Evolutionary conservation across 2,888 invertebrate genomes (phyloP), one percentile per base, ranked within the genome.

Genomic region (Acrobasis consociella): DNA sequence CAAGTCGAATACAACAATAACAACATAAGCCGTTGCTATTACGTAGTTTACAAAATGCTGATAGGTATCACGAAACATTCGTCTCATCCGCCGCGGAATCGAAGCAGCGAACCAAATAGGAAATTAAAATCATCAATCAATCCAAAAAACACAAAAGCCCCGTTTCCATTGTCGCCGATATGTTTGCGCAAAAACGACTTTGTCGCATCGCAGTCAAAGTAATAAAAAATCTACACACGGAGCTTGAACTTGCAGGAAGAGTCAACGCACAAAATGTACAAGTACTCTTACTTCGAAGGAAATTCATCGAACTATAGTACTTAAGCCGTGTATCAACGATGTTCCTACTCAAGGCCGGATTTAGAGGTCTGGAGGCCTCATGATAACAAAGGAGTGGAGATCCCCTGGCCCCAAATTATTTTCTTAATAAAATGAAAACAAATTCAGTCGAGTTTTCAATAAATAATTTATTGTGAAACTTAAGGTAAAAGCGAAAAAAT

Each of bases 111-210:
- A 82, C 84, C 85, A 85, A 87, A 89, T 86, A 87, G 89, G 89
- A 91, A 91, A 91, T 90, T 91, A 91, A 91, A 90, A 91, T 89
- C 91, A 91, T 91, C 91, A 91, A 91, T 91, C 91, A 91, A 91
- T 90, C 83, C 86, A 86, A 91, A 91, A 90, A 91, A 87, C 86
- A 89, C 89, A 91, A 91, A 87, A 87, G 91, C 82, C 82, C 84
- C 83, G 87, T 86, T 87, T 85, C 81, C 88, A 91, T 91, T 91
- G 91, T 91, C 89, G 83, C 85, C 84, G 87, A 90, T 91, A 91
- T 91, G 90, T 91, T 91, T 91, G 91, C 86, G 89, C 91, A 90
- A 91, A 91, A 91, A 91, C 91, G 91, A 91, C 91, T 90, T 91
- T 89, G 91, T 90, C 90, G 89, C 89, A 89, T 90, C 90, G 85